Evolutionary conservation across 2,888 invertebrate genomes (phyloP).

Genomic region (Oxycera nigricornis): DNA sequence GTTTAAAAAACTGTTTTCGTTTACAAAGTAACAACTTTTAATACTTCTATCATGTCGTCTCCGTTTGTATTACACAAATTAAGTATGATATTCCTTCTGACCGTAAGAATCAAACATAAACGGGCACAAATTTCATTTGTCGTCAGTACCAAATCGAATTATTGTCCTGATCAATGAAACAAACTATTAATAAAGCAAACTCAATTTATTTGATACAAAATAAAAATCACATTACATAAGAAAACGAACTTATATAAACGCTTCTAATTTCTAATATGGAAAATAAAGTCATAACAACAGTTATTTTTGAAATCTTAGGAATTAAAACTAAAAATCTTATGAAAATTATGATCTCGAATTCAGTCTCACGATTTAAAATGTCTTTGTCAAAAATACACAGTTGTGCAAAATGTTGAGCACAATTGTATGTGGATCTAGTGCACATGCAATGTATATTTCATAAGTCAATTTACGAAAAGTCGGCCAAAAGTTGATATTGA

Average conservation of each 20-base stretch:
- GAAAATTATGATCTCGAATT: slow-evolving; percentile 30
- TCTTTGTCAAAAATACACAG: slow-evolving; percentile 31
- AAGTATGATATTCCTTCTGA: too few relatives aligned
- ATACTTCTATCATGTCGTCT: too few relatives aligned
- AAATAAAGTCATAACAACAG: neutral
- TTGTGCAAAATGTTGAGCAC: neutral
- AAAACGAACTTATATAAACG: slow-evolving; percentile 35
- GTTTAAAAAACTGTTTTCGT: too few relatives aligned
- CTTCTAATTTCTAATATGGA: slow-evolving; percentile 32
- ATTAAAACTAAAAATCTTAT: slow-evolving; percentile 3
- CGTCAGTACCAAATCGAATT: too few relatives aligned
- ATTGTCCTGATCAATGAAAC: slow-evolving; percentile 36
- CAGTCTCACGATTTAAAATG: slow-evolving; percentile 35
- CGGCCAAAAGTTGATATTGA: too few relatives aligned
- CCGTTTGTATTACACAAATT: too few relatives aligned
- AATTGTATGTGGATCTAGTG: too few relatives aligned
- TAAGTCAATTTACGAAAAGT: too few relatives aligned
- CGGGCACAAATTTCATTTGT: too few relatives aligned
- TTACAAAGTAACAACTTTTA: too few relatives aligned
- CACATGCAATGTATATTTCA: too few relatives aligned
- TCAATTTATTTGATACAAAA: slow-evolving; percentile 44
- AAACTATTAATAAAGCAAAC: slow-evolving; percentile 45
- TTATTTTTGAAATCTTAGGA: neutral
- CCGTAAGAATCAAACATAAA: too few relatives aligned
- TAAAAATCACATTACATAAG: slow-evolving; percentile 51